Evolutionary conservation across 2,113 vertebrate genomes (phyloP), one percentile per base, ranked within the genome.

Genomic region (Melanerpes formicivorus): DNA sequence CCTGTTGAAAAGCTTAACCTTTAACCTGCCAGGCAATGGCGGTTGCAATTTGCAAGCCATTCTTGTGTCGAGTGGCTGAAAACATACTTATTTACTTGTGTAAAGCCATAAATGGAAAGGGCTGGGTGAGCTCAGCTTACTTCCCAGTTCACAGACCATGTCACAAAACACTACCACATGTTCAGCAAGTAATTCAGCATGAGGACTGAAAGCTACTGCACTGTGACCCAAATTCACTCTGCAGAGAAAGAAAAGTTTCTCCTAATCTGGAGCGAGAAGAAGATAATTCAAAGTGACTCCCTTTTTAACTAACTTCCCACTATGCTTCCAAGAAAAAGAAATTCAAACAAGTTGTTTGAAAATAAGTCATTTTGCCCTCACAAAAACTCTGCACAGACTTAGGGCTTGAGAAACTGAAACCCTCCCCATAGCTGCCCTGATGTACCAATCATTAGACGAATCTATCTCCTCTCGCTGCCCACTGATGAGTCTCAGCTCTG

Each of bases 1-100:
- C 96, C 96, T 96, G 93, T 91, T 96, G 96, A 96, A 94, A 95
- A 96, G 91, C 73, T 84, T 93, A 94, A 91, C 95, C 96, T 97
- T 93, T 95, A 92, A 94, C 96, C 95, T 91, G 76, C 75, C 73
- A 95, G 60, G 91, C 96, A 96, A 88, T 54, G 76, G 86, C 11
- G 90, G 90, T 79, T 93, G 95, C 94, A 96, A 96, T 96, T 96
- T 96, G 96, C 95, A 95, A 95, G 93, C 91, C 87, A 77, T 93
- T 88, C 88, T 59, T 92, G 88, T 93, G 95, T 83, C 29, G 87
- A 96, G 94, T 90, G 93, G 88, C 87, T 91, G 91, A 93, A 94
- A 91, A 91, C 86, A 90, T 94, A 88, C 83, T 95, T 96, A 95
- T 97, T 96, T 95, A 92, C 91, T 95, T 77, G 91, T 96, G 84